Conservation (phyloP, 2,113 vertebrate species). For the Lepus americanus region DNA sequence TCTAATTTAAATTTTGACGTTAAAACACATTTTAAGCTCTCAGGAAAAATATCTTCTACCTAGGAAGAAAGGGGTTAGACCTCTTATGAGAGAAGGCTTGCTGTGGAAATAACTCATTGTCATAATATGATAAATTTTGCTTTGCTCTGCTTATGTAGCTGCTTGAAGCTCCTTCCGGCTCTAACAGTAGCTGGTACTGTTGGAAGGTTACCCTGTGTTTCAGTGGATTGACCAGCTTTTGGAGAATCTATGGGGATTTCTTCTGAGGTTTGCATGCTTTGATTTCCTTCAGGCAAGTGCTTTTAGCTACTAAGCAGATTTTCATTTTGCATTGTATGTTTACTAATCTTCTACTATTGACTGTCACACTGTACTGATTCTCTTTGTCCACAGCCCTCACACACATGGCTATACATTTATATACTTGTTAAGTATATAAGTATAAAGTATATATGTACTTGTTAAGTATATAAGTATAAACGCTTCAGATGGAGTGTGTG, state of each 20-base stretch:
- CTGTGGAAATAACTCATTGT: slow-evolving; percentile 66
- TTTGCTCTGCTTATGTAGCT: slow-evolving; percentile 69
- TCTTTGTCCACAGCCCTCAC: neutral
- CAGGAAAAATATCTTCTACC: neutral
- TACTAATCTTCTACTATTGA: slow-evolving; percentile 44
- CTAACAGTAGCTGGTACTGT: neutral
- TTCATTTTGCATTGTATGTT: slow-evolving; percentile 58
- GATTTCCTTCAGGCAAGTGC: slow-evolving; percentile 63
- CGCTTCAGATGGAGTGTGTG: neutral
- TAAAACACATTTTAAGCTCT: neutral
- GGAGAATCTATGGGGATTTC: slow-evolving; percentile 2
- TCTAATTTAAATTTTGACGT: slow-evolving; percentile 19
- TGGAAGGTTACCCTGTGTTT: slow-evolving; percentile 56
- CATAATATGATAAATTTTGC: slow-evolving; percentile 31
- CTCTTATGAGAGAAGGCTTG: neutral
- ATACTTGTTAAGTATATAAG: neutral
- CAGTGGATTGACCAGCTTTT: neutral
- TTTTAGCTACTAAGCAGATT: slow-evolving; percentile 30
- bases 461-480: too few species aligned
- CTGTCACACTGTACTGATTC: neutral
- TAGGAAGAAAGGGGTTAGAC: neutral
- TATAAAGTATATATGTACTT: neutral
- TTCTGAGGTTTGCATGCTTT: slow-evolving; percentile 77
- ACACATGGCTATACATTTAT: neutral
- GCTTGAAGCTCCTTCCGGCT: slow-evolving; percentile 54